Base-by-base conservation (phyloP, 2,888 invertebrate species). In the Brenthis daphne region DNA sequence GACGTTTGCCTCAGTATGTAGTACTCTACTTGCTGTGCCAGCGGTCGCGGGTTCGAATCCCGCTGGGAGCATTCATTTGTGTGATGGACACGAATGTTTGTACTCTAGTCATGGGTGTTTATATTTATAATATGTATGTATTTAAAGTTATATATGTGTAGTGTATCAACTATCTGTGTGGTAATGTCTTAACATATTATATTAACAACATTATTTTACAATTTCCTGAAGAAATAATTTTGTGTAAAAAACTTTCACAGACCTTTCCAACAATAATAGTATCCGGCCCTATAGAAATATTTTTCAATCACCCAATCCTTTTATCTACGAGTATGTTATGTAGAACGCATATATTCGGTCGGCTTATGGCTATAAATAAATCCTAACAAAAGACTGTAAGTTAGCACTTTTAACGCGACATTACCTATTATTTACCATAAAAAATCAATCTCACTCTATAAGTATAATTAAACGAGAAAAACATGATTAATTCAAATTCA, bases 261-360 rank as follows among this genome's bases (percentile, higher is more conserved):
- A 56, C n/a, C 55, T 47, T 4, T 47, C 48, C 16, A 56, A 64
- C 64, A 64, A 64, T 56, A 43, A 37, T 24, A 16, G 24, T 47
- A 64, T 56, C 47, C 51, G 24, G 24, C 29, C 55, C 55, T 20
- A 29, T 20, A 1, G 33, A 64, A 64, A 33, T 47, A 55, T 43
- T 55, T 54, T 64, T 64, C 64, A 64, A 64, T 64, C 64, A 48
- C 64, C 24, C 51, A 24, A 48, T 64, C 55, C 64, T 29, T 64
- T 64, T 56, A 64, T 64, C 24, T 64, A n/a, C n/a, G n/a, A n/a
- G n/a, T n/a, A 56, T 48, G 47, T 47, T 24, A 29, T 11, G 24
- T 24, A 24, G 12, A 29, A 47, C 29, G 20, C 20, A 16, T 24
- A 63, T 24, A 63, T 20, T 48, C 55, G 12, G 55, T 14, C 55